Conservation (phyloP, 2,113 vertebrate species). For the Balaenoptera acutorostrata region DNA sequence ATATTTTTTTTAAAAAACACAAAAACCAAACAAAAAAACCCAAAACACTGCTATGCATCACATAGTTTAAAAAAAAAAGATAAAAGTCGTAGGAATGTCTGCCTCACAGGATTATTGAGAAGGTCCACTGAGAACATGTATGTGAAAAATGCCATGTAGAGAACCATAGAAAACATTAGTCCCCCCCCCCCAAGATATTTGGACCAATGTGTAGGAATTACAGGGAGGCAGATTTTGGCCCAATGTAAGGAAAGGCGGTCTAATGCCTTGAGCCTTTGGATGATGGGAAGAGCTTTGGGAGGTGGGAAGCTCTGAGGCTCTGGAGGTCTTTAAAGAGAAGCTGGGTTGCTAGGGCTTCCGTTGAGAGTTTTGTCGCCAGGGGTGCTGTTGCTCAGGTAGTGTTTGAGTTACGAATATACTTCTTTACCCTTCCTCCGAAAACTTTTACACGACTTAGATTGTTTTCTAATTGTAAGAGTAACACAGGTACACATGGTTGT, state of each 20-base stretch:
- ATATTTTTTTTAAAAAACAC: no score
- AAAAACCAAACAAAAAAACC: no score
- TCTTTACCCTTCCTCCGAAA: not conserved
- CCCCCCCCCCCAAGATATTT: not conserved
- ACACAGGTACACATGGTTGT: not conserved
- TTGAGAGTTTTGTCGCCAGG: not conserved
- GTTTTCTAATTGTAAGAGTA: not conserved
- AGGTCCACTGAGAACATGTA: not conserved
- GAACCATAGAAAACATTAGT: not conserved
- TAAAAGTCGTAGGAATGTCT: not conserved
- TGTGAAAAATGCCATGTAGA: not conserved
- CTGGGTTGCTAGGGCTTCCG: not conserved
- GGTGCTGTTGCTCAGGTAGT: not conserved
- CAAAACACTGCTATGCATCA: no score
- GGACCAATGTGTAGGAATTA: not conserved
- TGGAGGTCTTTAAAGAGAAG: not conserved
- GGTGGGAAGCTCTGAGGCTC: not conserved
- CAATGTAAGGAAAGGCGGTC: not conserved
- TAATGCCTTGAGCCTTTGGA: not conserved
- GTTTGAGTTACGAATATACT: not conserved
- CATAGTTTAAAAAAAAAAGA: no score
- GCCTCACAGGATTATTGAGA: not conserved
- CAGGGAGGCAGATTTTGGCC: not conserved
- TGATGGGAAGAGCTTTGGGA: not conserved
- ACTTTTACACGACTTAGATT: not conserved